Base-by-base conservation (phyloP, 2,888 invertebrate species). In the Spodoptera exigua region DNA sequence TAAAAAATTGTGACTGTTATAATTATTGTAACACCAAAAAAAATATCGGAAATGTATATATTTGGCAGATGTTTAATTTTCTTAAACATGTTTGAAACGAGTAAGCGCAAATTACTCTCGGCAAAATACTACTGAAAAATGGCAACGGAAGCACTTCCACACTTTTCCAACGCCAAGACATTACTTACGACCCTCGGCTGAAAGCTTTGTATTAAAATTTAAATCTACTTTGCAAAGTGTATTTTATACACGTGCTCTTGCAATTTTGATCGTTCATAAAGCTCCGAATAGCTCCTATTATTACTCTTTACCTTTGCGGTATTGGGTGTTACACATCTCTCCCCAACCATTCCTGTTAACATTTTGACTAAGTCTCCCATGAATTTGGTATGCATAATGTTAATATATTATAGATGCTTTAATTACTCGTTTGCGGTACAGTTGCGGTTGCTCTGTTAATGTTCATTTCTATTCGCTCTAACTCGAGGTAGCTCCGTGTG, bases 151-250 rank as follows among this genome's bases (percentile, higher is more conserved):
- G 82, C 83, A 79, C 80, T 72, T 93, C 94, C 93, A 91, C 82
- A 81, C 80, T 83, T 88, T 91, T 87, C 89, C 82, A 90, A 91
- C 90, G 86, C 80, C 83, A 89, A 91, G 92, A 92, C 92, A 89
- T 91, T 88, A 91, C 89, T 88, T 88, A 88, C 90, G 88, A 90
- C 92, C 93, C 92, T 89, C 92, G 83, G 88, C 91, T 90, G 91
- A 92, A 92, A 93, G 92, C 92, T 90, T 89, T 87, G 92, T 93
- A 93, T 93, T 94, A 94, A 94, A 94, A 93, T 94, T 94, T 94
- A 94, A 94, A 94, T 93, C 93, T 94, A 94, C 94, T 94, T 94
- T 93, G 89, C 92, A 90, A 93, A 94, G 93, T 93, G 92, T 93
- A 90, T 93, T 94, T 93, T 93, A 93, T 94, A 93, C 92, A 92